Conservation (phyloP, 2,113 vertebrate species). For the Pongo abelii region DNA sequence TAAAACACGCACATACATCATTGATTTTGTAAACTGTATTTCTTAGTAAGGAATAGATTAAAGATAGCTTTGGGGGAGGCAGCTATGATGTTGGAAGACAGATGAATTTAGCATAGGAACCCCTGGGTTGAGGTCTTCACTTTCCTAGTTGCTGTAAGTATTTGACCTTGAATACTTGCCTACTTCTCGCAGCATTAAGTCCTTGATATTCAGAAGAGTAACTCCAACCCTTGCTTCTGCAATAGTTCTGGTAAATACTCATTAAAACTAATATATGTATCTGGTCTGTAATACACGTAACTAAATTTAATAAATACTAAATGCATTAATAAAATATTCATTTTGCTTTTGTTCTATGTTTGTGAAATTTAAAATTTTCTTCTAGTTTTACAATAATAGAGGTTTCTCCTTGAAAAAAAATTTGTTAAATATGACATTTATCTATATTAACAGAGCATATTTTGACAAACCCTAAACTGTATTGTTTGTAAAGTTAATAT, state of each 20-base stretch:
- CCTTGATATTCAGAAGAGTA: not conserved
- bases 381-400: not conserved
- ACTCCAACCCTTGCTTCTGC: not conserved
- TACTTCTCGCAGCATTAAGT: not conserved
- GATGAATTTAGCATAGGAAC: not conserved
- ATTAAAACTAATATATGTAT: not conserved
- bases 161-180: not conserved
- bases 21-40: constrained; percentile 57
- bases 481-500: not conserved
- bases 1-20: constrained; percentile 43
- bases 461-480: not conserved
- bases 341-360: not conserved
- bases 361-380: not conserved
- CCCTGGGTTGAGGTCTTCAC: not conserved
- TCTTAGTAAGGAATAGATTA: constrained; percentile 48
- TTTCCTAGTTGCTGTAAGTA: not conserved
- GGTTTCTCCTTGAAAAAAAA: not conserved
- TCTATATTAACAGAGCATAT: not conserved
- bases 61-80: not conserved
- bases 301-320: not conserved
- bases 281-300: not conserved
- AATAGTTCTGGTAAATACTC: not conserved
- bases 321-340: not conserved
- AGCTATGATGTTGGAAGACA: constrained; percentile 27
- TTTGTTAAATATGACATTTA: not conserved